Evolutionary conservation across 2,113 vertebrate species (phyloP).

Genomic region (Callorhinus ursinus): DNA sequence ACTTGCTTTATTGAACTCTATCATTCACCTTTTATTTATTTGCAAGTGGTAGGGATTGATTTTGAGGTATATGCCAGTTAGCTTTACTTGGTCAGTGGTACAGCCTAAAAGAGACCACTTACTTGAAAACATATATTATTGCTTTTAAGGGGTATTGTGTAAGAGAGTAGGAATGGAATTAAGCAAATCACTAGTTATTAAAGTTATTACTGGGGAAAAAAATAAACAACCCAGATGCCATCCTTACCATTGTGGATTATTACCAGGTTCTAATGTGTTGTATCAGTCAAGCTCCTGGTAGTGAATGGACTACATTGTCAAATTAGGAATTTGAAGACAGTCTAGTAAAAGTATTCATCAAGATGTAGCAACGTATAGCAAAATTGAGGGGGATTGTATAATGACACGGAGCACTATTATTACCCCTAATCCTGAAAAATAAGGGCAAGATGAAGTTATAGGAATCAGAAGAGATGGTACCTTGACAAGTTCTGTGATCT

Average conservation of each 20-base stretch:
- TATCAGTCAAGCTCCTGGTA: not conserved
- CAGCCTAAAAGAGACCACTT: not conserved
- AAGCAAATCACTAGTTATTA: not conserved
- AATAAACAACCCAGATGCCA: not conserved
- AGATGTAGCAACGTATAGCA: not conserved
- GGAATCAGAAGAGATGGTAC: not conserved
- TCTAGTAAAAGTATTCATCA: not conserved
- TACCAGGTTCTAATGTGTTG: not conserved
- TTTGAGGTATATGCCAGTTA: not conserved
- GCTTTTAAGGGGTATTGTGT: not conserved
- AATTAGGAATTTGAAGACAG: not conserved
- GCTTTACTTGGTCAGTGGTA: not conserved
- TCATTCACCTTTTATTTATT: conserved; percentile 49
- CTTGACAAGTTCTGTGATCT: not conserved
- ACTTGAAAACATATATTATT: not conserved
- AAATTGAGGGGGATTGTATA: not conserved
- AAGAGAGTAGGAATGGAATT: not conserved
- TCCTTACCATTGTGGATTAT: not conserved
- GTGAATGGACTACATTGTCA: conserved; percentile 21
- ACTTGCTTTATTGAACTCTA: not conserved
- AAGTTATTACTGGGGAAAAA: not conserved
- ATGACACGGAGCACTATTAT: not conserved
- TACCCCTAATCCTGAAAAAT: not conserved
- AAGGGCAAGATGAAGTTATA: not conserved
- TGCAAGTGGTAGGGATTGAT: not conserved